A percentile compares a stretch with the other conserved stretches of the same genome.
phyloP scores from a whole-genome alignment of 2,797 vertebrate species.

The Syncerus caffer region DNA sequence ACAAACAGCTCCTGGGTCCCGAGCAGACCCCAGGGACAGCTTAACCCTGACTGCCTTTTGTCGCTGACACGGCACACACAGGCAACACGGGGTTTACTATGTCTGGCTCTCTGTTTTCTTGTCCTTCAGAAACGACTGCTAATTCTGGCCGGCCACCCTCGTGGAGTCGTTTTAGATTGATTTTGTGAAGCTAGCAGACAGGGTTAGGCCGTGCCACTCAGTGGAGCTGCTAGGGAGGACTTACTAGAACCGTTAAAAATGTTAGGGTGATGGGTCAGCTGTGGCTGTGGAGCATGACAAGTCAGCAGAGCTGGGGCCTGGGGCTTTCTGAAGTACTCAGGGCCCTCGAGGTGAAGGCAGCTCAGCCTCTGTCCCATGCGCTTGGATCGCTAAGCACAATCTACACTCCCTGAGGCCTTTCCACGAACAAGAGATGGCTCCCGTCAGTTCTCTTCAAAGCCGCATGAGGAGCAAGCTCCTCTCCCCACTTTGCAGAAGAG shows the following conservation, averaged over 20 bases:
- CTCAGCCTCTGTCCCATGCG: fast-evolving
- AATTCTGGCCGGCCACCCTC: neutral
- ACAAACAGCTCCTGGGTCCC: neutral
- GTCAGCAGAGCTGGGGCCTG: neutral
- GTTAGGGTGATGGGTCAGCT: neutral
- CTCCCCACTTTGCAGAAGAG: neutral
- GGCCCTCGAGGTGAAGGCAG: neutral
- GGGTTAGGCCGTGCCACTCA: neutral
- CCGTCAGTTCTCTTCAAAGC: neutral
- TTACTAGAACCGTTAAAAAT: neutral
- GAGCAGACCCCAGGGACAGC: neutral
- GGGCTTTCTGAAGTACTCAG: neutral
- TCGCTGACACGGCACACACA: neutral
- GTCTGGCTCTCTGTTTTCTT: neutral
- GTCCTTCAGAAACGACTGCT: neutral
- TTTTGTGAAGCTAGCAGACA: neutral
- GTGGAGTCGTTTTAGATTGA: constrained; percentile 30
- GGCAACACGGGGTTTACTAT: neutral
- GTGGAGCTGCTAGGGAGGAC: neutral
- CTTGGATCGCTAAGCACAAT: neutral
- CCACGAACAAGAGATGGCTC: neutral
- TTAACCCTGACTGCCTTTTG: neutral
- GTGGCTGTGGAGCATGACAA: fast-evolving
- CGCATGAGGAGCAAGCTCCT: fast-evolving
- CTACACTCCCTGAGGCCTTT: too few species aligned